Base-by-base conservation (phyloP, 2,888 invertebrate species). In the Lasioglossum leucozonium region DNA sequence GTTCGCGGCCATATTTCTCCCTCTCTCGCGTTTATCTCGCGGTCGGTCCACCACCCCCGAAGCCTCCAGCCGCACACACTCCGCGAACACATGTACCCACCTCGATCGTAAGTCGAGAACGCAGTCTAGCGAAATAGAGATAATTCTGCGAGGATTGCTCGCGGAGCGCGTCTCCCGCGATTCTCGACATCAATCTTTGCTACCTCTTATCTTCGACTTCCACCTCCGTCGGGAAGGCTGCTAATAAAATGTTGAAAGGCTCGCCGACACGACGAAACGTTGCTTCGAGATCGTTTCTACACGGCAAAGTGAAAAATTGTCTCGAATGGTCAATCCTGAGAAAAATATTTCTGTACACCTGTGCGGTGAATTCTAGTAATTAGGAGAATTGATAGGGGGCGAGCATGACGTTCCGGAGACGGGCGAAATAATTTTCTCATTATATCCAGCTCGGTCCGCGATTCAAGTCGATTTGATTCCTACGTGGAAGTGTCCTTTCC, bases 111-210 rank as follows among this genome's bases (percentile, higher is more conserved):
- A 79, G 84, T 83, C 77, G 79, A 51, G 76, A 76, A 77, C 42
- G 76, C 85, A 79, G 76, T 83, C 85, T 83, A 79, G 79, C 73
- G 84, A 84, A 73, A 84, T 47, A 62, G 67, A 69, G 85, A 85
- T 85, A 85, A 85, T 83, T 73, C 84, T 55, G 73, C 34, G 84
- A 76, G 76, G 84, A 79, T 79, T 76, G 84, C 79, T 85, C 84
- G 85, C 47, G 30, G 11, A 73, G 51, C 72, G 76, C 71, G 77
- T 77, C 74, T 77, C 74, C 62, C 47, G 75, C 71, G 34, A 58
- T 73, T 75, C 62, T 78, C 51, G 72, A 77, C 74, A 62, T 77
- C 82, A 77, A 58, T 42, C 82, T 77, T n/a, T 77, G 82, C 42
- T 69, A 77, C 51, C 69, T 44, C 77, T 82, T 69, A 73, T 77